Conservation (phyloP, 1,140 invertebrate species). For the Drosophila sp. region DNA sequence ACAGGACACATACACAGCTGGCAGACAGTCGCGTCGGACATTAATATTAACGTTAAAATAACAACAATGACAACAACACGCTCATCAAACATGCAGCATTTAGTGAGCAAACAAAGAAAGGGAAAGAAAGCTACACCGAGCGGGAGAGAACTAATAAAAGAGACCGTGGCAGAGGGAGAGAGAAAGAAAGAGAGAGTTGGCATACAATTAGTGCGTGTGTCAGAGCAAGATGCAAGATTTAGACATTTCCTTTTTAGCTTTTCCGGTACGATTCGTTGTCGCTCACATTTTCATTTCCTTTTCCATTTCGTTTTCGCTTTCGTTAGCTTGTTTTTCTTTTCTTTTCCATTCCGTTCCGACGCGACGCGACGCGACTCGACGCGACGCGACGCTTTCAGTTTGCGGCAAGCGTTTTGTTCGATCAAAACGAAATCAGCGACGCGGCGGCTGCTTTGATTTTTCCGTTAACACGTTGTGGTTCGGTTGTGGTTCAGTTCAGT, state of each 20-base stretch:
- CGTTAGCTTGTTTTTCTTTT: slow-evolving; percentile 52
- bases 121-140: slow-evolving; percentile 16
- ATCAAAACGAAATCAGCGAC: slow-evolving; percentile 54
- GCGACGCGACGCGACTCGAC: slow-evolving; percentile 28
- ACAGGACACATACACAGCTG: slow-evolving; percentile 40
- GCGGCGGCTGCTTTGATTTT: slow-evolving; percentile 47
- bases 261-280: slow-evolving; percentile 73
- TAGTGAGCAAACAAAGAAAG: slow-evolving; percentile 53
- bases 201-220: slow-evolving; percentile 13
- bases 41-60: slow-evolving; percentile 79
- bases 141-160: not conserved
- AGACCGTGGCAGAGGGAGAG: not conserved
- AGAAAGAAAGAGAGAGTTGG: slow-evolving; percentile 1
- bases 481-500: slow-evolving; percentile 1
- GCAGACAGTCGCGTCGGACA: slow-evolving; percentile 73
- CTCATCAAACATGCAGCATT: slow-evolving; percentile 77
- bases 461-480: slow-evolving; percentile 21
- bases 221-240: slow-evolving; percentile 40
- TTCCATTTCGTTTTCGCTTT: slow-evolving; percentile 59
- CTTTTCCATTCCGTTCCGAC: slow-evolving; percentile 38
- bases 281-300: slow-evolving; percentile 39
- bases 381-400: slow-evolving; percentile 61
- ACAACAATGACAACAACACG: slow-evolving; percentile 55
- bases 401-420: slow-evolving; percentile 70
- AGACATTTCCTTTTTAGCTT: slow-evolving; percentile 58